These are phyloP conservation scores for Plectrocnemia conspersa DNA, from an alignment of 1,140 invertebrate species.

Conservation along the genomic window DNA sequence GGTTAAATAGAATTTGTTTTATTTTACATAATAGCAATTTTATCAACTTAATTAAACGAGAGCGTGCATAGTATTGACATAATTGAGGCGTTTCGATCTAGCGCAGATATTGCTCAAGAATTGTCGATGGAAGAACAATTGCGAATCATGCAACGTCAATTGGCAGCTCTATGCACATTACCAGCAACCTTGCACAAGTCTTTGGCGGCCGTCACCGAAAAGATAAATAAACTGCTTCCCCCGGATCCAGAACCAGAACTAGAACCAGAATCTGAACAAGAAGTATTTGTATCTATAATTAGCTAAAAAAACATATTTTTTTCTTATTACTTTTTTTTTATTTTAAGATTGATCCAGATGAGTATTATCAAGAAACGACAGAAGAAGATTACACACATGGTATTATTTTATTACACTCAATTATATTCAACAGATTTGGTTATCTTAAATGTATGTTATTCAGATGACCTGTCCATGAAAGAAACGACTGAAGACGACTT, in stretches of 20 bases:
- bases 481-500: slow-evolving; percentile 22
- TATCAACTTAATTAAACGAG: too few species aligned
- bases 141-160: slow-evolving; percentile 29
- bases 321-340: not conserved
- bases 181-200: slow-evolving; percentile 30
- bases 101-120: slow-evolving; percentile 12
- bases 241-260: slow-evolving; percentile 23
- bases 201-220: slow-evolving; percentile 28
- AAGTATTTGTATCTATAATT: too few species aligned
- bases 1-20: too few species aligned
- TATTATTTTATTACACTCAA: not conserved
- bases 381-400: slow-evolving; percentile 20
- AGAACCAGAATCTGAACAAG: slow-evolving; percentile 5
- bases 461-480: too few species aligned
- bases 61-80: too few species aligned
- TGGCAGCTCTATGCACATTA: slow-evolving; percentile 24
- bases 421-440: not conserved
- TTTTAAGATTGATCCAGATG: not conserved
- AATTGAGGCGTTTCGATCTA: too few species aligned
- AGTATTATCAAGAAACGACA: slow-evolving; percentile 12
- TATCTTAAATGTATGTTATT: too few species aligned
- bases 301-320: too few species aligned
- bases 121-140: slow-evolving; percentile 29
- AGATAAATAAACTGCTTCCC: slow-evolving; percentile 25
- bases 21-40: too few species aligned